Conservation (phyloP, 2,113 vertebrate species). For the Excalfactoria chinensis region DNA sequence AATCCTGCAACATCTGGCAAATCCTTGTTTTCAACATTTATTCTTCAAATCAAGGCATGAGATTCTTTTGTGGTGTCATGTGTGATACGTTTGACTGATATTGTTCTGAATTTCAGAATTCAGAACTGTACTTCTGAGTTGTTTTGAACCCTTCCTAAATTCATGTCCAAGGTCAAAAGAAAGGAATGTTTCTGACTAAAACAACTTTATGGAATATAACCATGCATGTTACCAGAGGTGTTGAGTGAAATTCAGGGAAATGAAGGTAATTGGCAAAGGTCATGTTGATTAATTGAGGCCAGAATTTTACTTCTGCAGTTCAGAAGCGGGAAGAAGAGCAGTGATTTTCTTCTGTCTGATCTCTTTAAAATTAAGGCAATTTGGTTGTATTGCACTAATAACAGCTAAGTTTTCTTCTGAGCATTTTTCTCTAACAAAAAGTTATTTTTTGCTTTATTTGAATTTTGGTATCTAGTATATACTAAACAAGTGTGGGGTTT, state of each 20-base stretch:
- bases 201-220: neutral
- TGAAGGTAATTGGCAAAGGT: neutral
- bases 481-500: neutral
- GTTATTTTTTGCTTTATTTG: neutral
- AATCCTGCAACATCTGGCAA: neutral
- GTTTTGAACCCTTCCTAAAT: neutral
- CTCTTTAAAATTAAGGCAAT: neutral
- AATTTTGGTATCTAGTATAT: neutral
- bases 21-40: neutral
- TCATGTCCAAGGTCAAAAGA: neutral
- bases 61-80: neutral
- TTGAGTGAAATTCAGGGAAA: neutral
- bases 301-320: neutral
- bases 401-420: neutral
- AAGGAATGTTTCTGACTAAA: neutral
- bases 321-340: neutral
- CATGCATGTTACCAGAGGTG: neutral
- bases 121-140: neutral
- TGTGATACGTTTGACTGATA: neutral
- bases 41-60: neutral
- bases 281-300: neutral
- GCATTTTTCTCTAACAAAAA: neutral
- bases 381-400: neutral
- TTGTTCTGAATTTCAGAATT: neutral
- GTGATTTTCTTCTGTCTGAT: neutral